Evolutionary conservation across 2,113 vertebrate species (phyloP), one percentile per base, ranked within the genome.

Genomic region (Phalacrocorax pelagicus): DNA sequence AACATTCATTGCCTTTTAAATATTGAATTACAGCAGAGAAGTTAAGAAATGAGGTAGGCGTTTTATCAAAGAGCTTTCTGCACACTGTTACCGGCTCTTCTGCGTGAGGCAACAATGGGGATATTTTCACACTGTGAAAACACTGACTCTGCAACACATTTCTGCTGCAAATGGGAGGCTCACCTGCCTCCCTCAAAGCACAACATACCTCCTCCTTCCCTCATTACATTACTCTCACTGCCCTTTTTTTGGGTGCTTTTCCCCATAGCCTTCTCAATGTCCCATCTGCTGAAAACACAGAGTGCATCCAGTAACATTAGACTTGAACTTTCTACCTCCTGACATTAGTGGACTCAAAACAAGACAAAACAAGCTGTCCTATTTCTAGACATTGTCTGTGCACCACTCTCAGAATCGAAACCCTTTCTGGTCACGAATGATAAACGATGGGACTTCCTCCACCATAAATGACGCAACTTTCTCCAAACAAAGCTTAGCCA

Each of bases 281-380:
- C 36, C 22, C 3, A 1, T 62, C 44, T 27, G 47, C 66, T 52
- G 79, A 58, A 61, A 91, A 62, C 40, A 73, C 5, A 67, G 46
- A 51, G 32, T 24, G 38, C 38, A 90, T 58, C 32, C n/a, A 70
- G 51, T 44, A 89, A 89, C 22, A 32, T 65, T 15, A 84, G 15
- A 42, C 44, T 72, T 95, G 91, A 95, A 95, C 78, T 91, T 95
- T 86, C 78, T 88, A 82, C 62, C 62, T 92, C 34, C 32, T 80
- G 66, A 91, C 46, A 65, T 57, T 23, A 82, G 66, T 1, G 1
- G n/a, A 57, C 58, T 85, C 49, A 66, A 80, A 94, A 87, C 32
- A 80, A 96, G 92, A 95, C 78, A 95, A 97, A 97, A 95, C 92
- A 96, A 85, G 26, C 51, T 32, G 58, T 94, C 55, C 58, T 63